Conservation (phyloP, 53 echinoderm and acorn worm species). For the Echinometra lucunter region DNA sequence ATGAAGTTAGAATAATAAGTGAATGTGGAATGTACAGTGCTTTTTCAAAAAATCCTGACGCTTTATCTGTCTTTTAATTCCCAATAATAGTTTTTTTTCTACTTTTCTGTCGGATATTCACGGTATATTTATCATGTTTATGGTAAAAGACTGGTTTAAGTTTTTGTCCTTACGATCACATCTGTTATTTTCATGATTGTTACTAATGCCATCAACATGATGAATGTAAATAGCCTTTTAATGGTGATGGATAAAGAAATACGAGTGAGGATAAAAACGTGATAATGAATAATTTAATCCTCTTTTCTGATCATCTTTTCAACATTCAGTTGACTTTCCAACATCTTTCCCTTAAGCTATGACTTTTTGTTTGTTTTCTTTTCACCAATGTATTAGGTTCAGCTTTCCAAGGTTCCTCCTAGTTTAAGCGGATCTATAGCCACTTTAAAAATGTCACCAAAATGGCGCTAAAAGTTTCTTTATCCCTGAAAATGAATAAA, state of each 20-base stretch:
- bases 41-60: too few species aligned
- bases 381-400: neutral
- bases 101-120: too few species aligned
- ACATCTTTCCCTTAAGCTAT: neutral
- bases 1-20: too few species aligned
- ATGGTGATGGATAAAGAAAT: neutral
- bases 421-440: neutral
- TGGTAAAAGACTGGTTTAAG: too few species aligned
- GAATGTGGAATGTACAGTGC: too few species aligned
- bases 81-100: too few species aligned
- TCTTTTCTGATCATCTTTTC: neutral
- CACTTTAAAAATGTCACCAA: neutral
- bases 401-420: neutral
- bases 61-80: too few species aligned
- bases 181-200: neutral
- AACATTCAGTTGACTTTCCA: neutral
- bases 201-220: neutral
- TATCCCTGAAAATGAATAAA: neutral
- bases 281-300: neutral
- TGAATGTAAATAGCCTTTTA: neutral
- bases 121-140: too few species aligned
- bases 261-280: neutral
- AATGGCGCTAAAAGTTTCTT: conserved; percentile 26
- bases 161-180: too few species aligned
- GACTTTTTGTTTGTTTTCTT: neutral